Conservation (phyloP, 2,888 invertebrate genomes). For the Philhelius pedissequus region DNA sequence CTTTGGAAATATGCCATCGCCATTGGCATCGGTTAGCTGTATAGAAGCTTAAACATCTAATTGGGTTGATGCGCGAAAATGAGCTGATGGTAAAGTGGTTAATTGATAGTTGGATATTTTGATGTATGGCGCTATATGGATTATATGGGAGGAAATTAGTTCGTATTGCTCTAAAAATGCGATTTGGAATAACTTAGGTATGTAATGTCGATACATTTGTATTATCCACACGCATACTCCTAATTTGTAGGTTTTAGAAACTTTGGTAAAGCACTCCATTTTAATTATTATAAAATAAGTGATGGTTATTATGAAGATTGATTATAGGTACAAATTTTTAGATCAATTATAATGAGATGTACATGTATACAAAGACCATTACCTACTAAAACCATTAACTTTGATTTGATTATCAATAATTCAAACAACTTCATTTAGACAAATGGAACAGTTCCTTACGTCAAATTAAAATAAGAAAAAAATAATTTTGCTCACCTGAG, state of each 20-base stretch:
- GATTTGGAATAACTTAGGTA: not conserved
- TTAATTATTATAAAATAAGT: not conserved
- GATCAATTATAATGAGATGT: not conserved
- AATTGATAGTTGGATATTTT: constrained; percentile 9
- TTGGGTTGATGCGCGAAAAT: not conserved
- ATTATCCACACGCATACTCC: not conserved
- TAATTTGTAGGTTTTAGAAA: not conserved
- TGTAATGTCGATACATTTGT: not conserved
- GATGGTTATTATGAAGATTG: not conserved
- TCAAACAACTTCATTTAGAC: too few species aligned
- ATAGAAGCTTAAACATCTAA: constrained; percentile 10
- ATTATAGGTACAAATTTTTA: not conserved
- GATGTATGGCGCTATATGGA: not conserved
- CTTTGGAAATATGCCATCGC: constrained; percentile 35
- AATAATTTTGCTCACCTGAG: constrained; percentile 85
- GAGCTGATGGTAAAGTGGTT: constrained; percentile 1
- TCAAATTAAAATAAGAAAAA: too few species aligned
- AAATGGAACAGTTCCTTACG: too few species aligned
- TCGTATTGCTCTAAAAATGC: not conserved
- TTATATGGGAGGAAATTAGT: not conserved
- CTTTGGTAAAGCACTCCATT: not conserved
- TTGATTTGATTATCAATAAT: too few species aligned
- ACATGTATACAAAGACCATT: too few species aligned
- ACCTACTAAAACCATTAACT: not conserved
- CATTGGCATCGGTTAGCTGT: constrained; percentile 16